A percentile compares a stretch with the other conserved stretches of the same genome.
Evolutionary conservation across 1,140 invertebrate species (phyloP).

Genomic region (Dreissena rostriformis): DNA sequence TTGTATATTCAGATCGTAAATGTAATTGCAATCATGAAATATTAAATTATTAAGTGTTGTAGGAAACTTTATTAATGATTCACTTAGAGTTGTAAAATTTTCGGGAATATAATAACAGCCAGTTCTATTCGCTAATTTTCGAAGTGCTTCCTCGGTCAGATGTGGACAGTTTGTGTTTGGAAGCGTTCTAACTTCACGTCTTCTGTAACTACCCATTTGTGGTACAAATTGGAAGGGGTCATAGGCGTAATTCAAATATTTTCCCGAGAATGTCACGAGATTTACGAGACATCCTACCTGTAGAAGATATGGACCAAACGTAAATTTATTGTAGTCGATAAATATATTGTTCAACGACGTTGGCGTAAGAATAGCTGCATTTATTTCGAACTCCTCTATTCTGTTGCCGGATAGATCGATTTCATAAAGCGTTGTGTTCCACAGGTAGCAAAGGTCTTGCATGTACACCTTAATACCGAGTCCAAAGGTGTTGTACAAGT

Average conservation of each 20-base stretch:
- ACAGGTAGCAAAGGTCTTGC: conserved; percentile 25
- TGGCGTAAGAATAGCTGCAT: conserved; percentile 28
- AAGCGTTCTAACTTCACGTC: no score
- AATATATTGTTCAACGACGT: conserved; percentile 9
- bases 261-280: neutral
- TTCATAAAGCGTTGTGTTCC: conserved; percentile 34
- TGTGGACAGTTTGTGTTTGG: conserved; percentile 2
- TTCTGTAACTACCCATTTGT: no score
- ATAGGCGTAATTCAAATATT: no score
- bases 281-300: neutral
- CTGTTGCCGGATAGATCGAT: neutral
- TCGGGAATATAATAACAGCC: neutral
- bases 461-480: neutral
- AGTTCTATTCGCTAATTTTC: neutral
- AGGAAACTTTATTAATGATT: neutral
- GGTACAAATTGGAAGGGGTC: no score
- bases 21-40: neutral
- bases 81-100: neutral
- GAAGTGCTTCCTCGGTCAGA: neutral
- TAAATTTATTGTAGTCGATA: conserved; percentile 32
- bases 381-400: conserved; percentile 1
- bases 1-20: neutral
- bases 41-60: neutral
- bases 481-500: neutral
- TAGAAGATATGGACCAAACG: conserved; percentile 14